phyloP scores from a whole-genome alignment of 2,888 invertebrate species.

The Epirrita christyi region DNA sequence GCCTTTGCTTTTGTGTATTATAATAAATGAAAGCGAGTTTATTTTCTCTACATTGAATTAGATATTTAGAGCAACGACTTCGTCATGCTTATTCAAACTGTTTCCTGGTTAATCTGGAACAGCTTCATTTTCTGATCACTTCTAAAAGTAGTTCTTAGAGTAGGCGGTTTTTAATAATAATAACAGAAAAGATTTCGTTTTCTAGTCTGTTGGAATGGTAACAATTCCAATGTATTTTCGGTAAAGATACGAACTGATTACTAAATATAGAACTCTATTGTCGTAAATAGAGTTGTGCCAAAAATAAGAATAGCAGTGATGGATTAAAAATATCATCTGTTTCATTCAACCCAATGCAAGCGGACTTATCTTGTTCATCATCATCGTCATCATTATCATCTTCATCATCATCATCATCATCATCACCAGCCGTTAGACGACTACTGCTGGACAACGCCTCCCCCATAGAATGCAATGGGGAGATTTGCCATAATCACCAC shows the following conservation, averaged over 20 bases:
- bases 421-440: too few species aligned
- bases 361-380: too few species aligned
- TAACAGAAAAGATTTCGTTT: not conserved
- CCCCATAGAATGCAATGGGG: too few species aligned
- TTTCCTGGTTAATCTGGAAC: not conserved
- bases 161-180: not conserved
- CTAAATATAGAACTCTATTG: not conserved
- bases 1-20: too few species aligned
- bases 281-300: not conserved
- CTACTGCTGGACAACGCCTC: too few species aligned
- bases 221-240: not conserved
- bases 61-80: not conserved
- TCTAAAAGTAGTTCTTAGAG: not conserved
- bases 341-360: too few species aligned
- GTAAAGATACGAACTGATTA: not conserved
- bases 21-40: too few species aligned
- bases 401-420: too few species aligned
- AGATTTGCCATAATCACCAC: too few species aligned
- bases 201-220: not conserved
- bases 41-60: not conserved
- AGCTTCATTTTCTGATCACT: not conserved
- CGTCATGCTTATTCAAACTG: not conserved
- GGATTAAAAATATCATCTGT: not conserved
- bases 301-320: not conserved
- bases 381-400: too few species aligned